Evolutionary conservation across 1,140 invertebrate species (phyloP), one percentile per base, ranked within the genome.

Genomic region (Heliconius hewitsoni): DNA sequence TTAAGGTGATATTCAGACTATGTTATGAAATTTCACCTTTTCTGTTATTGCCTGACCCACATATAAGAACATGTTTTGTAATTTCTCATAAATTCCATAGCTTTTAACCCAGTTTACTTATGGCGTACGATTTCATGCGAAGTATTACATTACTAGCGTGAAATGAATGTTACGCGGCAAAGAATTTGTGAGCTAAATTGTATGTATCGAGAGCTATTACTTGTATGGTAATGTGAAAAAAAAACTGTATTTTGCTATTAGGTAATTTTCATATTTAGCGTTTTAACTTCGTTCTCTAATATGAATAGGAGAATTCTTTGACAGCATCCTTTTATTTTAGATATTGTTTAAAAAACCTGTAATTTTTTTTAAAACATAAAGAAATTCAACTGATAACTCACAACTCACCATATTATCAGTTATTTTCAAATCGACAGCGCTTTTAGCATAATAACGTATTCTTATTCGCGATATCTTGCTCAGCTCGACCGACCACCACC

Each of bases 381-480:
- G 23, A 57, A 11, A 9, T 3, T 23, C n/a, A 8, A 23, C 9
- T 57, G 9, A 66, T 11, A 1, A 30, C 27, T 19, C 60, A 8
- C 55, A 84, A 89, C 92, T 91, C 76, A 94, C 91, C 91, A 94
- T 78, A 78, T 85, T 84, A 74, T 82, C 79, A 78, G 83, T 89
- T 52, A 94, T 84, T 74, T 82, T 87, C 83, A 93, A 87, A 83
- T 91, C 90, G 81, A 91, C 91, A 23, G 88, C 87, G 85, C 90
- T 93, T 86, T 90, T 91, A 74, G 87, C 81, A 81, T 82, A 87
- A 85, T 90, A 93, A 37, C 85, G 88, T 74, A 94, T 91, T 76
- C 87, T 89, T 84, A 94, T 85, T 83, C 90, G 91, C 80, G 91
- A 85, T 90, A 93, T 94, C 85, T 93, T 93, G 90, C 72, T 73